Evolutionary conservation across 1,140 invertebrate species (phyloP).

Genomic region (Drosophila cardini): DNA sequence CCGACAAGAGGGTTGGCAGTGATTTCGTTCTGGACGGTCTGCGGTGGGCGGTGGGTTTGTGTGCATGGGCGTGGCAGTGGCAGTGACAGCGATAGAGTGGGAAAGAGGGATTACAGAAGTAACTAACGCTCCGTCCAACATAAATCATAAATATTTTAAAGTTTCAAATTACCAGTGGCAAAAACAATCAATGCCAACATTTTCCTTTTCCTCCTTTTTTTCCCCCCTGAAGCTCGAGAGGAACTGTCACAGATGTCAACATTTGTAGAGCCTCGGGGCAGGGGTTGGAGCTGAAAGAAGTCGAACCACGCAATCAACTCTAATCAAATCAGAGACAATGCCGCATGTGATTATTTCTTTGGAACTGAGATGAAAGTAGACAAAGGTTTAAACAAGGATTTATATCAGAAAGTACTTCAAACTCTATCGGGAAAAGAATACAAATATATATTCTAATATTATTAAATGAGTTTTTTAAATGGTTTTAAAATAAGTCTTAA

Average conservation of each 20-base stretch:
- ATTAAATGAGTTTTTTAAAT: too few relatives aligned
- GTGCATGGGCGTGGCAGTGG: not conserved
- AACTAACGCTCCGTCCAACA: constrained; percentile 59
- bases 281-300: constrained; percentile 6
- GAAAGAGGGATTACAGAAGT: not conserved
- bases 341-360: constrained; percentile 56
- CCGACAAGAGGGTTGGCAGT: constrained; percentile 39
- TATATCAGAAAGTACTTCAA: too few relatives aligned
- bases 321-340: constrained; percentile 70
- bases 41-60: constrained; percentile 3
- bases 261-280: constrained; percentile 36
- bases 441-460: too few relatives aligned
- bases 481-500: too few relatives aligned
- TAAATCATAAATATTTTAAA: constrained; percentile 83
- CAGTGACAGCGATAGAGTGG: not conserved
- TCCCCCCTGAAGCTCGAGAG: not conserved
- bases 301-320: constrained; percentile 55
- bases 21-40: constrained; percentile 23
- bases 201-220: not conserved
- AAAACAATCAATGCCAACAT: constrained; percentile 74
- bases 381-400: not conserved
- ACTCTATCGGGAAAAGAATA: too few relatives aligned
- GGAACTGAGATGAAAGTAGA: not conserved
- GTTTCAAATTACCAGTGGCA: constrained; percentile 82
- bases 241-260: constrained; percentile 51